Base-by-base conservation (phyloP, 2,113 vertebrate genomes). In the Gymnarchus niloticus region DNA sequence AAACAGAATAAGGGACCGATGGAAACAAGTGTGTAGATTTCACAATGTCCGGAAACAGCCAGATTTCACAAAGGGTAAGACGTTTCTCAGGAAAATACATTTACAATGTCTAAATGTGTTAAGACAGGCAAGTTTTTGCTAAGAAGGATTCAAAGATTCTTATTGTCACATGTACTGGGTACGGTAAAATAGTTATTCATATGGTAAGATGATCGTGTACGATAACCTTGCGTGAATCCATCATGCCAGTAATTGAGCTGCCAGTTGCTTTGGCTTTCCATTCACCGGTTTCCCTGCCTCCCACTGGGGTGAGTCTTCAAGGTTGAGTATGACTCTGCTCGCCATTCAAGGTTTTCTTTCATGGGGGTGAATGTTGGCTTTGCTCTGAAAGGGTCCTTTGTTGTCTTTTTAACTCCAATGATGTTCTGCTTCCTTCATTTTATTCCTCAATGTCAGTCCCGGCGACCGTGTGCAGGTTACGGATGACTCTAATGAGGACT, bases 401-500 rank as follows among this genome's bases (percentile, higher is more conserved):
- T 59, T 59, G 56, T 25, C n/a, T n/a, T n/a, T n/a, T 59, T 59
- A 6, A 59, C 25, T 59, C 23, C 25, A n/a, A 7, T 25, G 1
- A 2, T n/a, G 23, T 8, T 25, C 65, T 28, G 33, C 33, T 41
- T 37, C 14, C 65, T 73, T 41, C 28, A 28, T 41, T 73, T 28
- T 73, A 73, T 37, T 37, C 37, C 14, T 73, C 65, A 14, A 10
- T 73, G 25, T 46, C 91, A 97, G 97, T 89, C 96, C 96, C 0
- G 97, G 97, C 8, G 96, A 97, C 86, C 92, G 96, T 86, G 93
- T 98, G 87, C 93, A 95, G 94, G 95, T 98, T 85, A 95, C 95
- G 69, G 97, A 98, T 52, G 97, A 98, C 89, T 95, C 97, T 28
- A 96, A 97, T 5, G 97, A 98, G 91, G 97, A 98, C 89, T 98